Evolutionary conservation across 2,888 invertebrate species (phyloP).

Genomic region (Pycnomerus fuliginosus): DNA sequence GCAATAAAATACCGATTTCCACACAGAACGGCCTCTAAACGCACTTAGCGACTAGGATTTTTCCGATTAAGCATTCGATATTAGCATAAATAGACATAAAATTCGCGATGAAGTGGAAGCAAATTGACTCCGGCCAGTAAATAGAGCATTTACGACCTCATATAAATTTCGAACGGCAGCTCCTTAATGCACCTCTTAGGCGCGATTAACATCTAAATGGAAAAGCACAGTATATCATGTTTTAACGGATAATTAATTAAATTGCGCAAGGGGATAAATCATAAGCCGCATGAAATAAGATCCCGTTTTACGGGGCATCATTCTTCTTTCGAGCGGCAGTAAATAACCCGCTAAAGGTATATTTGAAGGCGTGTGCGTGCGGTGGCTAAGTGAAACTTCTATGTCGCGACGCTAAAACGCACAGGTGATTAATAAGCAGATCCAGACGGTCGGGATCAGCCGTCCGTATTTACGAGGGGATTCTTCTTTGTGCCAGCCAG

Average conservation of each 20-base stretch:
- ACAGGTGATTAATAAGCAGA: constrained; percentile 23
- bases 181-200: constrained; percentile 3
- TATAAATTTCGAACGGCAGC: neutral
- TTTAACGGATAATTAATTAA: too few species aligned
- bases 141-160: constrained; percentile 1
- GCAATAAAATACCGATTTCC: too few species aligned
- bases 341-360: constrained; percentile 19
- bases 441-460: constrained; percentile 12
- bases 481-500: constrained; percentile 8
- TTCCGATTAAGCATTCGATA: too few species aligned
- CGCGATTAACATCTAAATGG: constrained; percentile 4
- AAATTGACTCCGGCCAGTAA: too few species aligned
- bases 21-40: too few species aligned
- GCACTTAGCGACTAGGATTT: too few species aligned
- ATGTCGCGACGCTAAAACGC: constrained; percentile 19
- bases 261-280: too few species aligned
- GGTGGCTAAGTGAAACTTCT: constrained; percentile 19
- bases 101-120: too few species aligned
- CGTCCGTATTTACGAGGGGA: constrained; percentile 12
- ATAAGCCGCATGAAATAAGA: constrained; percentile 21
- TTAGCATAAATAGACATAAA: too few species aligned
- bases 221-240: too few species aligned
- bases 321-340: constrained; percentile 12
- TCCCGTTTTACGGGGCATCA: constrained; percentile 20
- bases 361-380: constrained; percentile 15